Conservation (phyloP, 2,888 invertebrate genomes). For the Arenicola marina region DNA sequence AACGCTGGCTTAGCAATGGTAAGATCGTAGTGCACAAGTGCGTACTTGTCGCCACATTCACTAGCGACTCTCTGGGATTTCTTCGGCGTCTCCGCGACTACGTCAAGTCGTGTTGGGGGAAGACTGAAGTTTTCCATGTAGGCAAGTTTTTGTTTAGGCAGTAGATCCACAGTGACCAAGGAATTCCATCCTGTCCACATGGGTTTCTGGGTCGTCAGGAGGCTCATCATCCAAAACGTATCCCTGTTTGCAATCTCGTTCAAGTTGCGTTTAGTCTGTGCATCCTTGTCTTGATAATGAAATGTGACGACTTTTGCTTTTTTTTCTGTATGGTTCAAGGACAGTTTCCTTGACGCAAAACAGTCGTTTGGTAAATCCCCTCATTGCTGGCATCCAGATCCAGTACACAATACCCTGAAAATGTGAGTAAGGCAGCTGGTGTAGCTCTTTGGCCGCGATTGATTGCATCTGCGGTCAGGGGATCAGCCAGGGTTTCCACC, state of each 20-base stretch:
- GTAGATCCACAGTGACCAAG: slow-evolving; percentile 8
- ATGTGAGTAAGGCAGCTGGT: no score
- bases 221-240: slow-evolving; percentile 4
- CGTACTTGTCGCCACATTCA: slow-evolving; percentile 21
- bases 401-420: no score
- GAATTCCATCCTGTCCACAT: slow-evolving; percentile 34
- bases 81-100: slow-evolving; percentile 24
- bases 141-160: slow-evolving; percentile 22
- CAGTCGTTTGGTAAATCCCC: no score
- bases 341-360: no score
- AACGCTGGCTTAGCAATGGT: slow-evolving; percentile 29
- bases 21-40: slow-evolving; percentile 30
- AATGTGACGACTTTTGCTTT: slow-evolving; percentile 13
- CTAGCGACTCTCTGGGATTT: slow-evolving; percentile 25
- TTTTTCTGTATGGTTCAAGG: slow-evolving; percentile 17
- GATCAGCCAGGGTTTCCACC: no score
- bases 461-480: no score
- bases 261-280: not conserved
- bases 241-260: not conserved
- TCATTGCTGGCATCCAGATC: no score
- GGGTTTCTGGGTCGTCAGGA: slow-evolving; percentile 2
- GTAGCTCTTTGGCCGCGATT: no score
- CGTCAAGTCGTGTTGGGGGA: slow-evolving; percentile 26
- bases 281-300: slow-evolving; percentile 5
- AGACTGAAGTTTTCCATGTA: slow-evolving; percentile 29